Evolutionary conservation across 1,140 invertebrate species (phyloP).

Genomic region (Temnothorax curvispinosus): DNA sequence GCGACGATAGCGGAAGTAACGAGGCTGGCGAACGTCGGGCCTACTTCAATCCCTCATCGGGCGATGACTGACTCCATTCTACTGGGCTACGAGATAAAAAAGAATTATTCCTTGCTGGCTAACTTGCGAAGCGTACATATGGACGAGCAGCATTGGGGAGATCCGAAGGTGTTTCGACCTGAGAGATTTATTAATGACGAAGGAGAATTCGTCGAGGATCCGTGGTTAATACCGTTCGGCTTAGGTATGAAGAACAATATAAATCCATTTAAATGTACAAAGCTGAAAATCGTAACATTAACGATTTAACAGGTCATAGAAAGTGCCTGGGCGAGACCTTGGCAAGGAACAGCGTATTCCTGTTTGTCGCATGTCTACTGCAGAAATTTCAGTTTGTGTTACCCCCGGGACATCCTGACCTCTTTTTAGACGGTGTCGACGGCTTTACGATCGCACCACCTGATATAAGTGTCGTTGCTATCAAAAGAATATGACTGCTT

Average conservation of each 20-base stretch:
- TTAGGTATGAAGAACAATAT: slow-evolving; percentile 79
- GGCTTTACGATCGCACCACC: slow-evolving; percentile 82
- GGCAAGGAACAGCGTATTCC: slow-evolving; percentile 83
- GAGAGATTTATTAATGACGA: slow-evolving; percentile 87
- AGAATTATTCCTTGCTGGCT: slow-evolving; percentile 82
- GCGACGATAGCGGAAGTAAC: slow-evolving; percentile 85
- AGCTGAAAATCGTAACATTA: slow-evolving; percentile 2
- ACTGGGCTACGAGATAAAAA: slow-evolving; percentile 85
- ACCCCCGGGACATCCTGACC: slow-evolving; percentile 70
- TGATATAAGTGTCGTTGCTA: slow-evolving; percentile 70
- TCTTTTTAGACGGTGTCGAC: slow-evolving; percentile 77
- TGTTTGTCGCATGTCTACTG: slow-evolving; percentile 81
- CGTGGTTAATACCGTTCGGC: slow-evolving; percentile 86
- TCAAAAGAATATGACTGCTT: slow-evolving; percentile 46
- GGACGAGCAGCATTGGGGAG: slow-evolving; percentile 86
- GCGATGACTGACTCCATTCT: slow-evolving; percentile 80
- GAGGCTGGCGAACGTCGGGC: slow-evolving; percentile 84
- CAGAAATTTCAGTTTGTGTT: slow-evolving; percentile 82
- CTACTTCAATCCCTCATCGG: slow-evolving; percentile 83
- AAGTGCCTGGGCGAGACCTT: slow-evolving; percentile 84
- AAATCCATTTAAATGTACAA: too few species aligned
- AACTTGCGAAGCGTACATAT: slow-evolving; percentile 83
- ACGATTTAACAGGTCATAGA: slow-evolving; percentile 78
- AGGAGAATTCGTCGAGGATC: slow-evolving; percentile 84
- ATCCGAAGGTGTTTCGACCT: slow-evolving; percentile 87